These are phyloP conservation scores for Venturia canescens DNA, from an alignment of 1,140 invertebrate species.

Conservation along the genomic window DNA sequence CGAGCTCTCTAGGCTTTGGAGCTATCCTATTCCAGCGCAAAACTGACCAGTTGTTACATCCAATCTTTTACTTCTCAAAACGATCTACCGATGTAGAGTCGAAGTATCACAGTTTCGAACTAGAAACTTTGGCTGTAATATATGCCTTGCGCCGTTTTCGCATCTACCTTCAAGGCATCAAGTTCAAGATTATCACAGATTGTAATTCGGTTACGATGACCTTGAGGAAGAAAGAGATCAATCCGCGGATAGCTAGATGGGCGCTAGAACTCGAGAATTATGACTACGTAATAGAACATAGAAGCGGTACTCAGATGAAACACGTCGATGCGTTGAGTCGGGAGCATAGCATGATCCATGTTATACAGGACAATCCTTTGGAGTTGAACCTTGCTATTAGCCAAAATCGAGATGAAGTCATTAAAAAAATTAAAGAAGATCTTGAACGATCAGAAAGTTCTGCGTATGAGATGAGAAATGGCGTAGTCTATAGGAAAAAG, in stretches of 20 bases:
- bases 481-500: background rate
- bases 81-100: constrained; percentile 50
- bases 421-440: background rate
- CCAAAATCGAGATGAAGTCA: background rate
- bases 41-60: constrained; percentile 10
- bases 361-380: constrained; percentile 42
- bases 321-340: background rate
- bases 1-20: constrained; percentile 39
- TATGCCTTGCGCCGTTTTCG: background rate
- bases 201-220: constrained; percentile 8
- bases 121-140: constrained; percentile 54
- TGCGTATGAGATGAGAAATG: background rate
- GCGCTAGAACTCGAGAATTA: background rate
- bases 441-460: background rate
- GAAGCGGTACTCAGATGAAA: background rate
- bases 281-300: background rate
- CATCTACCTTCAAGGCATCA: background rate
- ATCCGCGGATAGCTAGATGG: constrained; percentile 3
- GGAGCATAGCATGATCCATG: background rate
- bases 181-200: constrained; percentile 6
- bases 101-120: constrained; percentile 61
- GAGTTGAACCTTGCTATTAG: constrained; percentile 24
- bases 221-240: background rate
- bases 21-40: constrained; percentile 47
- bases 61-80: constrained; percentile 11